Conservation (phyloP, 2,888 invertebrate species). For the Clanis bilineata region DNA sequence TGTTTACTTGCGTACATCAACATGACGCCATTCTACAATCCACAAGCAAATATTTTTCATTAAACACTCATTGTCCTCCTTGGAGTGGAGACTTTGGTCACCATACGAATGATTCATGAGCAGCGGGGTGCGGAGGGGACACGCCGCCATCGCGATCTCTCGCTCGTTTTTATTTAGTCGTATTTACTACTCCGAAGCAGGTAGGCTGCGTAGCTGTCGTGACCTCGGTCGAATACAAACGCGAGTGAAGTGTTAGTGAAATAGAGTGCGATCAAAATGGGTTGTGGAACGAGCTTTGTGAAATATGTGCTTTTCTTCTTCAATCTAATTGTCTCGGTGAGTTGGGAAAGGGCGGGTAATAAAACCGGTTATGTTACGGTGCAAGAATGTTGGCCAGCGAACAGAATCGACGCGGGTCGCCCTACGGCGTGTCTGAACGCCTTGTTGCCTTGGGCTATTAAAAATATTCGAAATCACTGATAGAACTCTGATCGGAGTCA, state of each 20-base stretch:
- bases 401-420: constrained; percentile 43
- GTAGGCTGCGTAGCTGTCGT: constrained; percentile 36
- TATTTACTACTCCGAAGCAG: constrained; percentile 47
- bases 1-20: not conserved
- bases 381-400: constrained; percentile 59
- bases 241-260: constrained; percentile 65
- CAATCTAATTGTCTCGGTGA: constrained; percentile 90
- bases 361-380: constrained; percentile 71
- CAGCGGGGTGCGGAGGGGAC: constrained; percentile 40
- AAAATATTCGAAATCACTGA: constrained; percentile 11
- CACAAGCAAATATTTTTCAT: not conserved
- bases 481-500: constrained; percentile 15
- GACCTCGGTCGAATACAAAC: constrained; percentile 47
- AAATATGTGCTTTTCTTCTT: constrained; percentile 92
- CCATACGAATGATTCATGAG: constrained; percentile 50
- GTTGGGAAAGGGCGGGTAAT: constrained; percentile 69
- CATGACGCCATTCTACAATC: not conserved
- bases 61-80: constrained; percentile 23
- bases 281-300: constrained; percentile 88
- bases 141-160: constrained; percentile 70
- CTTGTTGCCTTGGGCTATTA: constrained; percentile 18
- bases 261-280: constrained; percentile 71
- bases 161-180: constrained; percentile 66
- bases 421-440: constrained; percentile 25
- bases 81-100: constrained; percentile 35